These are phyloP conservation scores for Mus caroli DNA, from an alignment of 2,797 vertebrate genomes.

Conservation along the genomic window DNA sequence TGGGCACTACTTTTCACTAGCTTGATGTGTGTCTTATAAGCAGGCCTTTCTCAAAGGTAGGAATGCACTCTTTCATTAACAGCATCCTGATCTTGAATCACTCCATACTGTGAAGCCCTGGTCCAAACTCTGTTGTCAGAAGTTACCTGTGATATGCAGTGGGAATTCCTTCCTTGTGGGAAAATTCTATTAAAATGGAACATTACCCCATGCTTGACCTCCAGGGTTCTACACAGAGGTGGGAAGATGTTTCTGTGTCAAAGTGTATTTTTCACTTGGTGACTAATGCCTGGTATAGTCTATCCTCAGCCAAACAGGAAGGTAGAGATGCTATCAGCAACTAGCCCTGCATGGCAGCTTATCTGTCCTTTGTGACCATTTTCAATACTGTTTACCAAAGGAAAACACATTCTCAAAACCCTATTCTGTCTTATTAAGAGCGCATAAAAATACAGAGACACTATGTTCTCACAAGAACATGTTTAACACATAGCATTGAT, in stretches of 20 bases:
- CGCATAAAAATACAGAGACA: slow-evolving; percentile 30
- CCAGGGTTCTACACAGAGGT: slow-evolving; percentile 60
- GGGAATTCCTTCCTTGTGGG: slow-evolving; percentile 30
- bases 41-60: not conserved
- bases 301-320: slow-evolving; percentile 67
- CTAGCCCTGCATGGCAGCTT: slow-evolving; percentile 63
- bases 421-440: slow-evolving; percentile 61
- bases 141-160: not conserved
- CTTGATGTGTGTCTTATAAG: not conserved
- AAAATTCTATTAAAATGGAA: slow-evolving; percentile 56
- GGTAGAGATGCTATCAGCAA: slow-evolving; percentile 77
- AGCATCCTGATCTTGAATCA: not conserved
- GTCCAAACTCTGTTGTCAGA: not conserved
- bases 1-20: slow-evolving; percentile 4
- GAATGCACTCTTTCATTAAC: not conserved
- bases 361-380: slow-evolving; percentile 79
- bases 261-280: slow-evolving; percentile 79
- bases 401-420: slow-evolving; percentile 73
- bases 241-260: slow-evolving; percentile 76
- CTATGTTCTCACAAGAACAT: not conserved
- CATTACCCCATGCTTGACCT: slow-evolving; percentile 70
- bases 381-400: slow-evolving; percentile 76
- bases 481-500: not conserved
- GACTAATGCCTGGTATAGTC: slow-evolving; percentile 77
- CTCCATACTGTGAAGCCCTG: not conserved